Conservation (phyloP, 2,888 invertebrate species). For the Idaea dimidiata region DNA sequence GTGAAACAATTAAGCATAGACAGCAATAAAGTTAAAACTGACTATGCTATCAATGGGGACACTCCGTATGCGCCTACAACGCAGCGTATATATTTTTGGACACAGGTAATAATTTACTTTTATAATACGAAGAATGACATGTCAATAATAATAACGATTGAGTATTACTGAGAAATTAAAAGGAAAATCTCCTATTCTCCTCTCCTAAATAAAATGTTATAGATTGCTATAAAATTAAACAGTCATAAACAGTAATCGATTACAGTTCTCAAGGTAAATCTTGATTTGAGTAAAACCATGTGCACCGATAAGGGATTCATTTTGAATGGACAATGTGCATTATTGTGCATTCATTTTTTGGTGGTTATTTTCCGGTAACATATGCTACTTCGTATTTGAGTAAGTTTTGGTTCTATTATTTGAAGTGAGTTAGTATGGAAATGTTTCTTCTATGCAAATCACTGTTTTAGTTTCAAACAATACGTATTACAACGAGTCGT, state of each 20-base stretch:
- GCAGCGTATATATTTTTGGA: conserved; percentile 72
- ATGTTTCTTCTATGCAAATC: too few species aligned
- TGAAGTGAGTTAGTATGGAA: too few species aligned
- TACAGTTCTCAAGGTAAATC: conserved; percentile 12
- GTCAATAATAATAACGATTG: not conserved
- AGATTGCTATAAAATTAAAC: not conserved
- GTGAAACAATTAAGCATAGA: conserved; percentile 82
- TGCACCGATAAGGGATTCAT: conserved; percentile 25
- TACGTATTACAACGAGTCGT: not conserved
- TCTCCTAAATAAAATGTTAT: too few species aligned
- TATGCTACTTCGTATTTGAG: too few species aligned
- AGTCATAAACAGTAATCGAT: not conserved
- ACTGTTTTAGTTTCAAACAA: not conserved
- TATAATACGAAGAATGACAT: conserved; percentile 6
- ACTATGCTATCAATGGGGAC: conserved; percentile 67
- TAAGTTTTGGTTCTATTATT: too few species aligned
- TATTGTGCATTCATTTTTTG: not conserved
- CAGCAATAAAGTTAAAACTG: conserved; percentile 77
- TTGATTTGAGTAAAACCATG: conserved; percentile 20
- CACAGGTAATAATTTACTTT: conserved; percentile 55
- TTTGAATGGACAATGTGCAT: not conserved
- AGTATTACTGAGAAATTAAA: not conserved
- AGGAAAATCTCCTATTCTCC: not conserved
- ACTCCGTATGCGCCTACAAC: conserved; percentile 77
- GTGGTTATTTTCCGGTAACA: conserved; percentile 1